Base-by-base conservation (phyloP, 2,113 vertebrate genomes). In the Toxostoma redivivum region DNA sequence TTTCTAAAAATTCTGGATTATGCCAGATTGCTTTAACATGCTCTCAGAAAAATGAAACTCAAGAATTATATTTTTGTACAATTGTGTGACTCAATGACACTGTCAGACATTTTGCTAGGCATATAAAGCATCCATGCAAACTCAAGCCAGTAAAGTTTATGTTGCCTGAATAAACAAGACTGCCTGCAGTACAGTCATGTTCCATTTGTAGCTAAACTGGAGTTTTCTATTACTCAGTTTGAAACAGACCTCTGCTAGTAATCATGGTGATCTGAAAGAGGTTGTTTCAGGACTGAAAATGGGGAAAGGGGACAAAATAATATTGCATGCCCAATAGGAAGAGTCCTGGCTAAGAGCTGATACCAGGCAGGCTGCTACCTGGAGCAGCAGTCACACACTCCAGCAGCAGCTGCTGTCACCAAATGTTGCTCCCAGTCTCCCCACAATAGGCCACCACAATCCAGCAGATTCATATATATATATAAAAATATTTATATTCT, bases 1-100 rank as follows among this genome's bases (percentile, higher is more conserved):
- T 45, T 69, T 56, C 67, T 60, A 73, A 73, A 85, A 82, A 71
- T 70, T 85, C 85, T 65, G 23, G 10, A 76, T 87, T 94, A 87
- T 61, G 31, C 7, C 23, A 87, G 40, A 77, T 92, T 80, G 88
- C 38, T 80, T 53, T 51, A 54, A 37, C 7, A 10, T 33, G 27
- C 7, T 81, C 6, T 48, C 42, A 76, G 37, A 81, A 58, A 74
- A 85, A 60, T 27, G 8, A 82, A 70, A 61, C 11, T 82, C 25
- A 33, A 37, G 10, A 67, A 51, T 3, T 60, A 76, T 3, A 19
- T 65, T 90, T 88, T 73, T 57, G 50, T 77, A 48, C 45, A 61
- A 24, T 7, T 5, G 22, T 48, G 9, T 58, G 40, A 64, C 60
- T 66, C 10, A 1, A 44, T 14, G 20, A 66, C 44, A 38, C 31